These are phyloP conservation scores for Cistogaster globosa DNA, from an alignment of 2,888 invertebrate genomes.

Conservation along the genomic window DNA sequence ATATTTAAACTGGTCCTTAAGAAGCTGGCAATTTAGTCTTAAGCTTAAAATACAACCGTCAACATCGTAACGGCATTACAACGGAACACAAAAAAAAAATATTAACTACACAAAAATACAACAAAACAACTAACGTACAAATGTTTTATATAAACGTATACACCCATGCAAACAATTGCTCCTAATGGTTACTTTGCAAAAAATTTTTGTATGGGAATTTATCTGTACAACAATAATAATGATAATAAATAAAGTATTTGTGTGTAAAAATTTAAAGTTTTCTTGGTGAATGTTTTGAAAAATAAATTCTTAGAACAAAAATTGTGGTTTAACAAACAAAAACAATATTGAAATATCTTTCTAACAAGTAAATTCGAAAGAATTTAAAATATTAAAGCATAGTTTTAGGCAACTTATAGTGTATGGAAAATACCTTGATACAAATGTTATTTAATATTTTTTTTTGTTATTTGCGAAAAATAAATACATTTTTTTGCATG, in stretches of 20 bases:
- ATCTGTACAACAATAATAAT: not conserved
- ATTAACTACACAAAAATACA: constrained; percentile 33
- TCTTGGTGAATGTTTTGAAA: too few species aligned
- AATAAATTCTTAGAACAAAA: too few species aligned
- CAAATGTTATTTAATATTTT: not conserved
- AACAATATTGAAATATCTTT: not conserved
- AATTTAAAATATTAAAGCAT: constrained; percentile 27
- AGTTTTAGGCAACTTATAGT: constrained; percentile 23
- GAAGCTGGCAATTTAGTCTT: constrained; percentile 70
- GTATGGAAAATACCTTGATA: not conserved
- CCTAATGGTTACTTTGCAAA: constrained; percentile 21
- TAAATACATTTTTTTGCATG: not conserved
- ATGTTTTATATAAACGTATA: constrained; percentile 1
- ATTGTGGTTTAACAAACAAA: not conserved
- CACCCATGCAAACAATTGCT: not conserved
- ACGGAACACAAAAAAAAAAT: constrained; percentile 33
- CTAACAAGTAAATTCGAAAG: not conserved
- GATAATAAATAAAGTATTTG: constrained; percentile 9
- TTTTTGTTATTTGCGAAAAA: not conserved
- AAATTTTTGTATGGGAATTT: not conserved
- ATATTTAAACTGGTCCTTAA: constrained; percentile 71
- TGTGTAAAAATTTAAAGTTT: not conserved
- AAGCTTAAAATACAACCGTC: constrained; percentile 65
- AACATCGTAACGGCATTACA: constrained; percentile 47
- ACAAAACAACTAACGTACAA: constrained; percentile 46